Percentiles rank a stretch among this genome's conserved stretches.
phyloP scores from a whole-genome alignment of 2,113 vertebrate species.

The Nyctereutes procyonoides region DNA sequence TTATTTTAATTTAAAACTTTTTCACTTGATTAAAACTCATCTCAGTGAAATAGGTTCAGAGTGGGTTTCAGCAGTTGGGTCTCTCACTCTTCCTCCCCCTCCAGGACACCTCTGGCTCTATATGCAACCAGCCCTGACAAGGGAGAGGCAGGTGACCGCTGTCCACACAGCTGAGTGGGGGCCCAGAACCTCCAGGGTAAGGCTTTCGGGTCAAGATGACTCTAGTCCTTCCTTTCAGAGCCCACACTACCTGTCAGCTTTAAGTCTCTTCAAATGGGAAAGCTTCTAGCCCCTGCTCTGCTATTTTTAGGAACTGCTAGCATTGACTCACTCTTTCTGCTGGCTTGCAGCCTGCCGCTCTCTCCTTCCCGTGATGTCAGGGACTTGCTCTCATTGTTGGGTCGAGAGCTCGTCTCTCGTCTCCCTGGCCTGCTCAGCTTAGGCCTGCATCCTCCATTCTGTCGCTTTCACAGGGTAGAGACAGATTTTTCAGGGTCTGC shows the following conservation, averaged over 20 bases:
- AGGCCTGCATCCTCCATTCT: too few relatives aligned
- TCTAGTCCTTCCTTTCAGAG: neutral
- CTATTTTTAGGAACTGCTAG: slow-evolving; percentile 53
- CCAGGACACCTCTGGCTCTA: neutral
- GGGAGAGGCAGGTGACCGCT: neutral
- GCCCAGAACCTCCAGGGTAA: neutral
- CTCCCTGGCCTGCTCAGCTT: neutral
- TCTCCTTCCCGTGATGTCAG: neutral
- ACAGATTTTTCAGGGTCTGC: neutral
- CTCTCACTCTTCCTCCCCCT: neutral
- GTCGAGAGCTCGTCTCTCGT: neutral
- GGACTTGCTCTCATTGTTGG: neutral
- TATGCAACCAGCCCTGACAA: neutral
- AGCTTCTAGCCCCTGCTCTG: neutral
- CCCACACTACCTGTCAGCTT: neutral
- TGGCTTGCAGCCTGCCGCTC: neutral
- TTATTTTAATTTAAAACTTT: neutral
- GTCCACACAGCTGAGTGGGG: rapidly evolving
- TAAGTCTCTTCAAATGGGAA: slow-evolving; percentile 10
- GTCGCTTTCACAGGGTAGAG: neutral
- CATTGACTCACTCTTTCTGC: slow-evolving; percentile 22
- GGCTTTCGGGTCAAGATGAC: neutral
- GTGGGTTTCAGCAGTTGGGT: neutral
- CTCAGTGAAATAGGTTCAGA: neutral
- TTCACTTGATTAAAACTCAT: neutral